Conservation (phyloP, 2,888 invertebrate genomes). For the Nowickia ferox region DNA sequence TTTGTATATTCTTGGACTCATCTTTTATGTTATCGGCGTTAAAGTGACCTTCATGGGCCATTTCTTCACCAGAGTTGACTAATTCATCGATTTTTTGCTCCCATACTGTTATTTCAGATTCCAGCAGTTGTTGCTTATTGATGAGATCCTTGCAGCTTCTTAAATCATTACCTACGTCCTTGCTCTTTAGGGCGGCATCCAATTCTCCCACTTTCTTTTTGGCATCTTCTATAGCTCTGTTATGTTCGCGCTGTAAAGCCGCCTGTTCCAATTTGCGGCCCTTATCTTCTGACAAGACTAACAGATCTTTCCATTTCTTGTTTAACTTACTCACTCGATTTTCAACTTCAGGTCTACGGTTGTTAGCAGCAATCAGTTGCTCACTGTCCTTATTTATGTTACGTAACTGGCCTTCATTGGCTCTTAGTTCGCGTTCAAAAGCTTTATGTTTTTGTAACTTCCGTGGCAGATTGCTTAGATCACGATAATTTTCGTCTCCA, state of each 20-base stretch:
- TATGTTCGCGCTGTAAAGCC: conserved; percentile 90
- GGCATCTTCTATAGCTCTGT: conserved; percentile 94
- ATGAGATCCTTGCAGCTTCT: conserved; percentile 95
- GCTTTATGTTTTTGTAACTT: conserved; percentile 98
- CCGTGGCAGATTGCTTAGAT: conserved; percentile 93
- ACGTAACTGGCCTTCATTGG: conserved; percentile 96
- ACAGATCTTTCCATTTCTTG: conserved; percentile 90
- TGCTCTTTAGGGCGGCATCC: conserved; percentile 89
- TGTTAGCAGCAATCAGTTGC: conserved; percentile 88
- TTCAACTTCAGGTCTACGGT: conserved; percentile 88
- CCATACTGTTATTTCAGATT: conserved; percentile 93
- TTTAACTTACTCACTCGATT: conserved; percentile 88
- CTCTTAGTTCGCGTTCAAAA: conserved; percentile 96
- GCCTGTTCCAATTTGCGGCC: conserved; percentile 94
- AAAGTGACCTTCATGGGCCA: conserved; percentile 97
- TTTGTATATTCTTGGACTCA: conserved; percentile 89
- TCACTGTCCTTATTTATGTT: conserved; percentile 92
- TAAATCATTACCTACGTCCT: conserved; percentile 94
- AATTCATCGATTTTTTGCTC: conserved; percentile 91
- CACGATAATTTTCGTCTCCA: conserved; percentile 95
- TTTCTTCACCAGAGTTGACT: conserved; percentile 91
- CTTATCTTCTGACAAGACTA: conserved; percentile 86
- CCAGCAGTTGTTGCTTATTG: conserved; percentile 94
- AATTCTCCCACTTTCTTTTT: conserved; percentile 93
- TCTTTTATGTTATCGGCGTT: conserved; percentile 93